These are phyloP conservation scores for Ooceraea biroi DNA, from an alignment of 1,140 invertebrate genomes.

Conservation along the genomic window DNA sequence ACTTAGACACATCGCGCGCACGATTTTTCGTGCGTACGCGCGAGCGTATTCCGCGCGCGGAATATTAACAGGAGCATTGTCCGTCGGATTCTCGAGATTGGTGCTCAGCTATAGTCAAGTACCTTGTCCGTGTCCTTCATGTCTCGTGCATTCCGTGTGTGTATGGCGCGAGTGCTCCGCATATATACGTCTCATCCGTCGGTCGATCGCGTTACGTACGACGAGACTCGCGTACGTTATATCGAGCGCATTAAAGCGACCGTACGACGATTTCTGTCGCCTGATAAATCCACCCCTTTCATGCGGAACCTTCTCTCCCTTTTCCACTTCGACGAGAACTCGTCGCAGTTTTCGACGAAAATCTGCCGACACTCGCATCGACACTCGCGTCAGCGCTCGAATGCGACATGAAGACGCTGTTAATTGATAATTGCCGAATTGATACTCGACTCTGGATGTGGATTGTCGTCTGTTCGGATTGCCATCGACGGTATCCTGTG, in stretches of 20 bases:
- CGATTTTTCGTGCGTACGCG: too few species aligned
- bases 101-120: slow-evolving; percentile 53
- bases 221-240: slow-evolving; percentile 64
- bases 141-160: slow-evolving; percentile 48
- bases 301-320: too few species aligned
- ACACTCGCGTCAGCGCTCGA: too few species aligned
- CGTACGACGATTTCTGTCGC: slow-evolving; percentile 11
- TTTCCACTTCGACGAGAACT: not conserved
- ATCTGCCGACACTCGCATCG: too few species aligned
- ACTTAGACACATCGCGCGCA: too few species aligned
- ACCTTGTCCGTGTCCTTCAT: slow-evolving; percentile 58
- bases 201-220: slow-evolving; percentile 58
- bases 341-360: not conserved
- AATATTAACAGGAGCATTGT: slow-evolving; percentile 65
- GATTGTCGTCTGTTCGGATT: slow-evolving; percentile 34
- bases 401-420: not conserved
- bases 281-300: slow-evolving; percentile 1
- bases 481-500: slow-evolving; percentile 43
- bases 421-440: slow-evolving; percentile 50
- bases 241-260: slow-evolving; percentile 51
- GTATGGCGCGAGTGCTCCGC: slow-evolving; percentile 27
- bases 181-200: slow-evolving; percentile 32
- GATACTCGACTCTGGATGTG: slow-evolving; percentile 17
- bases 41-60: not conserved
- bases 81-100: slow-evolving; percentile 56